Percentiles rank a stretch among this genome's conserved stretches.
phyloP scores from a whole-genome alignment of 2,888 invertebrate genomes.

The Eumacrocentrus americanus region DNA sequence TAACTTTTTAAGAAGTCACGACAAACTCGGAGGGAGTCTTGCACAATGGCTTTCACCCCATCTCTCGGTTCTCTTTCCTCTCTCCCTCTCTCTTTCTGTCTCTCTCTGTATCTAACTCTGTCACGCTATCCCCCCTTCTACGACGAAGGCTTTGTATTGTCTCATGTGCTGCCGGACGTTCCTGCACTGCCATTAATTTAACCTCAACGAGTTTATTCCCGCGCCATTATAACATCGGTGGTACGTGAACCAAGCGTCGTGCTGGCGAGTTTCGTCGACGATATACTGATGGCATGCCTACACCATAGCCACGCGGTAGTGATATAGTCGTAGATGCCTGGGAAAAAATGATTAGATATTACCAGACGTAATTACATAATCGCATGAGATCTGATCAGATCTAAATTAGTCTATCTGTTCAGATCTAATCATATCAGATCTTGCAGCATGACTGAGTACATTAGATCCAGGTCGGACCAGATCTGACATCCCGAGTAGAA shows the following conservation, averaged over 20 bases:
- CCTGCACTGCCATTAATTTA: slow-evolving; percentile 47
- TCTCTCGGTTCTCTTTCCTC: slow-evolving; percentile 25
- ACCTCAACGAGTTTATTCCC: slow-evolving; percentile 46
- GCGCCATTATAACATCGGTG: slow-evolving; percentile 41
- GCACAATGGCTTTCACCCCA: slow-evolving; percentile 50
- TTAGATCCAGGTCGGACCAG: too few species aligned
- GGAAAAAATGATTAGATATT: not conserved
- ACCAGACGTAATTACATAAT: too few species aligned
- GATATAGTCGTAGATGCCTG: not conserved
- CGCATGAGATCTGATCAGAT: too few species aligned
- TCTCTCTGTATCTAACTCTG: slow-evolving; percentile 23
- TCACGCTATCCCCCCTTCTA: not conserved
- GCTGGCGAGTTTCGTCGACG: slow-evolving; percentile 2
- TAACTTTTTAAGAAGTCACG: slow-evolving; percentile 53
- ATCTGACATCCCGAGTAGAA: too few species aligned
- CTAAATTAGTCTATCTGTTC: too few species aligned
- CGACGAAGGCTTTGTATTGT: slow-evolving; percentile 47
- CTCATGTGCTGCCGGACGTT: slow-evolving; percentile 46
- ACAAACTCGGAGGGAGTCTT: slow-evolving; percentile 51
- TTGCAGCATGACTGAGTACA: too few species aligned
- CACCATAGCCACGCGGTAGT: not conserved
- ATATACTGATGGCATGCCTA: slow-evolving; percentile 4
- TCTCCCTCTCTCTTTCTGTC: slow-evolving; percentile 29
- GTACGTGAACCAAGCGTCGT: slow-evolving; percentile 22
- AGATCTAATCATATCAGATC: too few species aligned